A percentile compares a stretch with the other conserved stretches of the same genome.
Evolutionary conservation across 2,113 vertebrate genomes (phyloP).

Genomic region (Pelobates fuscus): DNA sequence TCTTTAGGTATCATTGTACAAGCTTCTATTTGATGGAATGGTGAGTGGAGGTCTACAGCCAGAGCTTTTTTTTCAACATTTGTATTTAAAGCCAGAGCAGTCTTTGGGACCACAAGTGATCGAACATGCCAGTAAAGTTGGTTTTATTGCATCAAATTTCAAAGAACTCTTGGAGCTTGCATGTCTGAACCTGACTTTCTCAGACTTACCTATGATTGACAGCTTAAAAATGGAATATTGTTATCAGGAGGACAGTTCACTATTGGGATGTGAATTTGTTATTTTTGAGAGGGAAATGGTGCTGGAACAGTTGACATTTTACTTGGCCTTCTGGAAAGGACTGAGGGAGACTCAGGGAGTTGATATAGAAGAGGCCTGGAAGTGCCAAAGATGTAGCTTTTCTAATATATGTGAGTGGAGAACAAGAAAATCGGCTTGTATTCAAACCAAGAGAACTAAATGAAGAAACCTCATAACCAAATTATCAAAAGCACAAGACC

Average conservation of each 20-base stretch:
- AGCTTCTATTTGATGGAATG: constrained; percentile 74
- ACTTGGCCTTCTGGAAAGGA: constrained; percentile 70
- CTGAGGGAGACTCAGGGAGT: constrained; percentile 68
- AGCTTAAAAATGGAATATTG: constrained; percentile 68
- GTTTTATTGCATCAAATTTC: constrained; percentile 59
- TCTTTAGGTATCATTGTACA: constrained; percentile 68
- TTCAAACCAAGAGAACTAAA: constrained; percentile 38
- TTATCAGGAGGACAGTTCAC: constrained; percentile 63
- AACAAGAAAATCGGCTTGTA: background rate
- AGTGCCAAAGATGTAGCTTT: constrained; percentile 65
- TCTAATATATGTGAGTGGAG: constrained; percentile 67
- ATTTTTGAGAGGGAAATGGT: constrained; percentile 61
- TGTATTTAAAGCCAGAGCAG: constrained; percentile 57
- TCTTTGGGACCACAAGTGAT: constrained; percentile 60
- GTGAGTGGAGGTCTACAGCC: constrained; percentile 63
- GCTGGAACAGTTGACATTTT: constrained; percentile 54
- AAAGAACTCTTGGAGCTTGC: constrained; percentile 67
- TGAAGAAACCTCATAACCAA: background rate
- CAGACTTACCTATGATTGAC: constrained; percentile 66
- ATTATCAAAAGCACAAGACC: background rate
- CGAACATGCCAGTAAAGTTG: constrained; percentile 55
- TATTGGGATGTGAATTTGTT: constrained; percentile 60
- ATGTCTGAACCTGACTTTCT: constrained; percentile 60
- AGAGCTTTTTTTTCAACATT: constrained; percentile 58
- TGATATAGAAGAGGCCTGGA: constrained; percentile 75